Evolutionary conservation across 2,113 vertebrate genomes (phyloP).

Genomic region (Sminthopsis crassicaudata): DNA sequence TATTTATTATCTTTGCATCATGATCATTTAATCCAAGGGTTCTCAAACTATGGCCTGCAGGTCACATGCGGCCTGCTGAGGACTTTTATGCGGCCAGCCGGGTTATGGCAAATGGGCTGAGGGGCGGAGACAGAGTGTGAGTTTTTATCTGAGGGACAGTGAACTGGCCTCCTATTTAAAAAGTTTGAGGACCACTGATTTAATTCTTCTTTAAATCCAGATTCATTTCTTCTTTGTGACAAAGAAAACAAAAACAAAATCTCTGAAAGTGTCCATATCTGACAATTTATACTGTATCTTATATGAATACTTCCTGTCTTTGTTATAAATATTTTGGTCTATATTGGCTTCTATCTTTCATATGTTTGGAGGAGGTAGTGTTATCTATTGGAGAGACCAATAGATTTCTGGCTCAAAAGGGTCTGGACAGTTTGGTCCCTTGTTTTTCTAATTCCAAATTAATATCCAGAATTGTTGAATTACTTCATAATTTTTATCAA

Average conservation of each 20-base stretch:
- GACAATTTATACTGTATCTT: not conserved
- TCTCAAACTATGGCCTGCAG: no score
- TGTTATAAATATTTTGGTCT: not conserved
- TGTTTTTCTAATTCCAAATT: not conserved
- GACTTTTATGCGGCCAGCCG: no score
- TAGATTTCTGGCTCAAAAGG: not conserved
- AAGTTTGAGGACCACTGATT: no score
- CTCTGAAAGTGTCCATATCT: not conserved
- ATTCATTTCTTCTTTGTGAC: not conserved
- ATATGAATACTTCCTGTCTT: not conserved
- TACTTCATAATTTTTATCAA: not conserved
- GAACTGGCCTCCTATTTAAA: no score
- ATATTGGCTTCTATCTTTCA: not conserved
- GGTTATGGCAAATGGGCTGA: no score
- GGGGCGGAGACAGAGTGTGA: no score
- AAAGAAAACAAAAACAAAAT: not conserved
- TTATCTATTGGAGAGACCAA: not conserved
- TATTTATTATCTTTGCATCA: not conserved
- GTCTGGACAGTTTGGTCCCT: not conserved
- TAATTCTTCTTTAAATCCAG: not conserved
- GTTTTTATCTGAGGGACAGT: no score
- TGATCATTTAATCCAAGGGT: not conserved
- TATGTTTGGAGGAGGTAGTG: not conserved
- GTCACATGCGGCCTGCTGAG: no score
- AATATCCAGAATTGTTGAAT: not conserved